Conservation (phyloP, 2,888 invertebrate species). For the Mactromeris polynyma region DNA sequence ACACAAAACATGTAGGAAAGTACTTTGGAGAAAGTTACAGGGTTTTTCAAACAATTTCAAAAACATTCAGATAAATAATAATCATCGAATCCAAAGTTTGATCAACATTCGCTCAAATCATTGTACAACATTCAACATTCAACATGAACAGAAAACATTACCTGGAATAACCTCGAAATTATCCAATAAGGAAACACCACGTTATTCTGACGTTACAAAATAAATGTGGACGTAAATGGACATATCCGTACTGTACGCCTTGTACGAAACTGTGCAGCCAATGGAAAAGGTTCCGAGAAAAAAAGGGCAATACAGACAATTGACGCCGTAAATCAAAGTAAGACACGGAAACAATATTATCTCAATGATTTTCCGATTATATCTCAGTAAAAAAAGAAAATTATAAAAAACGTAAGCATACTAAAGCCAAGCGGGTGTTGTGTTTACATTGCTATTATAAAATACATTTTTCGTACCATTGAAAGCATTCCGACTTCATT, state of each 20-base stretch:
- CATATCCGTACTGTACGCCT: neutral
- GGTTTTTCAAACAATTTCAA: no score
- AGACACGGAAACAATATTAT: neutral
- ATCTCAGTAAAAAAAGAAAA: neutral
- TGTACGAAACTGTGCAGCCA: neutral
- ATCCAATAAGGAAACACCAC: no score
- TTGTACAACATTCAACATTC: no score
- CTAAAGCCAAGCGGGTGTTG: slow-evolving; percentile 4
- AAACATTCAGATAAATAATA: no score
- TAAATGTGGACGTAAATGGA: neutral
- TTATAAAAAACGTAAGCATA: neutral
- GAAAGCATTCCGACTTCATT: neutral
- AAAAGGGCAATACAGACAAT: neutral
- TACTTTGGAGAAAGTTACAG: no score
- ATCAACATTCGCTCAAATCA: no score
- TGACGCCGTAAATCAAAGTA: neutral
- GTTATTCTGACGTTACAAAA: no score
- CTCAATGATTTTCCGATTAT: slow-evolving; percentile 18
- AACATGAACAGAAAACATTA: no score
- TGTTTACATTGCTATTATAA: neutral
- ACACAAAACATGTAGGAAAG: no score
- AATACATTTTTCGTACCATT: neutral
- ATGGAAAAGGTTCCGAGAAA: neutral
- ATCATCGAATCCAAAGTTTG: no score
- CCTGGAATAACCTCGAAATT: no score